These are phyloP conservation scores for Saturnia pavonia DNA, from an alignment of 2,888 invertebrate species.

Conservation along the genomic window DNA sequence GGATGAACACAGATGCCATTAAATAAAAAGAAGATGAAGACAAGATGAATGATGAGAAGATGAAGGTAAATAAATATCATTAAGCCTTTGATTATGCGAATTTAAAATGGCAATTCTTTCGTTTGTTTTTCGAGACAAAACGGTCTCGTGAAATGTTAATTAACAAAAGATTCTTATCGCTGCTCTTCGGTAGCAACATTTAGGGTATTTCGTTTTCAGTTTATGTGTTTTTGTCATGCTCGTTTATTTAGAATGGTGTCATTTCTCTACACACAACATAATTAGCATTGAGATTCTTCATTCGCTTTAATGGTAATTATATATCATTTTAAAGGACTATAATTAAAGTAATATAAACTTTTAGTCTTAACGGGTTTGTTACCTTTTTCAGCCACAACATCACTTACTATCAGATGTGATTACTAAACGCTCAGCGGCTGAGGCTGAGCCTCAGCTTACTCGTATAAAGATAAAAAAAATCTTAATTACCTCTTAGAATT, in stretches of 20 bases:
- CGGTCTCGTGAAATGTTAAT: slow-evolving; percentile 15
- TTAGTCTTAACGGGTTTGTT: neutral
- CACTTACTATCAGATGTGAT: too few species aligned
- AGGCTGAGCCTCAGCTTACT: too few species aligned
- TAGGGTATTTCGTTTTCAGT: neutral
- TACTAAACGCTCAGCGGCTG: too few species aligned
- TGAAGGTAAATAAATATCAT: slow-evolving; percentile 30
- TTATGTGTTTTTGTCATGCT: slow-evolving; percentile 1
- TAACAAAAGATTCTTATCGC: slow-evolving; percentile 7
- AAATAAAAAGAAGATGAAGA: too few species aligned
- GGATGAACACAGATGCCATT: too few species aligned
- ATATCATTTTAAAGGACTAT: neutral
- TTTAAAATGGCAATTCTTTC: neutral
- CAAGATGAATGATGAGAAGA: too few species aligned
- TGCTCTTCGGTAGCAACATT: neutral
- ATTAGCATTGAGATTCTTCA: neutral
- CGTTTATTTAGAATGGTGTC: neutral
- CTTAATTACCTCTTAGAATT: too few species aligned
- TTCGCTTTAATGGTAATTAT: neutral
- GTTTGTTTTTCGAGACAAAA: slow-evolving; percentile 4
- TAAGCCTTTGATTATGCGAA: slow-evolving; percentile 8
- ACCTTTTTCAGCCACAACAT: too few species aligned
- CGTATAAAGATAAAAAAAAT: too few species aligned
- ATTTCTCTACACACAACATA: neutral
- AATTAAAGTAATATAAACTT: neutral